phyloP scores from a whole-genome alignment of 2,888 invertebrate genomes.

The Tiphia femorata region DNA sequence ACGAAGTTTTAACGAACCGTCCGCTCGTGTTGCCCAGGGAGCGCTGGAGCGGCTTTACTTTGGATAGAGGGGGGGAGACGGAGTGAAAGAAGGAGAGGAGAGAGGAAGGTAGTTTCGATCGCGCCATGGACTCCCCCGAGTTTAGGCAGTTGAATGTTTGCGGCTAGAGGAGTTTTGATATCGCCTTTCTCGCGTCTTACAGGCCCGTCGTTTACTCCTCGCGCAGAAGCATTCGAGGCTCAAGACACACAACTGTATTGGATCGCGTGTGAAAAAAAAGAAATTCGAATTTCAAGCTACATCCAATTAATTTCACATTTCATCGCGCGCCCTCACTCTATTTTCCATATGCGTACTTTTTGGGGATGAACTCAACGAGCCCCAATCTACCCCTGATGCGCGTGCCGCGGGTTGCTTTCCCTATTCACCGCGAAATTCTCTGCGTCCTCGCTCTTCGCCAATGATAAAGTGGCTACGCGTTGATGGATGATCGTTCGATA shows the following conservation, averaged over 20 bases:
- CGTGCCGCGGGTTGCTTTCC: neutral
- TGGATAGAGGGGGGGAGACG: neutral
- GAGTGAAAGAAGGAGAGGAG: constrained; percentile 5
- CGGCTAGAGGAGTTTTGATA: constrained; percentile 28
- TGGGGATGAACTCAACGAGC: too few relatives aligned
- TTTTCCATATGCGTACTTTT: too few relatives aligned
- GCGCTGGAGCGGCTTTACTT: neutral
- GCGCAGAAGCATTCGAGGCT: too few relatives aligned
- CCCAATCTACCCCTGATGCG: too few relatives aligned
- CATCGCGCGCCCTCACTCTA: too few relatives aligned
- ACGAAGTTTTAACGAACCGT: constrained; percentile 44
- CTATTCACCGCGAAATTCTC: constrained; percentile 12
- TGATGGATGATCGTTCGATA: constrained; percentile 26
- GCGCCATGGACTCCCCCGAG: constrained; percentile 21
- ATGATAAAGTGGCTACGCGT: constrained; percentile 12
- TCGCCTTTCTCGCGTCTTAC: constrained; percentile 20
- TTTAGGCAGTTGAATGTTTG: constrained; percentile 24
- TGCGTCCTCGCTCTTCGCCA: constrained; percentile 6
- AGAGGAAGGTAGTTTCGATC: constrained; percentile 32
- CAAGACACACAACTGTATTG: too few relatives aligned
- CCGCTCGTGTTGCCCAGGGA: constrained; percentile 12
- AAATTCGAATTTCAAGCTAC: too few relatives aligned
- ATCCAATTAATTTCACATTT: too few relatives aligned
- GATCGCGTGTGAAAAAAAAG: too few relatives aligned
- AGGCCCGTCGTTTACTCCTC: constrained; percentile 10